phyloP scores from a whole-genome alignment of 1,140 invertebrate genomes.

The Drosophila melanica region DNA sequence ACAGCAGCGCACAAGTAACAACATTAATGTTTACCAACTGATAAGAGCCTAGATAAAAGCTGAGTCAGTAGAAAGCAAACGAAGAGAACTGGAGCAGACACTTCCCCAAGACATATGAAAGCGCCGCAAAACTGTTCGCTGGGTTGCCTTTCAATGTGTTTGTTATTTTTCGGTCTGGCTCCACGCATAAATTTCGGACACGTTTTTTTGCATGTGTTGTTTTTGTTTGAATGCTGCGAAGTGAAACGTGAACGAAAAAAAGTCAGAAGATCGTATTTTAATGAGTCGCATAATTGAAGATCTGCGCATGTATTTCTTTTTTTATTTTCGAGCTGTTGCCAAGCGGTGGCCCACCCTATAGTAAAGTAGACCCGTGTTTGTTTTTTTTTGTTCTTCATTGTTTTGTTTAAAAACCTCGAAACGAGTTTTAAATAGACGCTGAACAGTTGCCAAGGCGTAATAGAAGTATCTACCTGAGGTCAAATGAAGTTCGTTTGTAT shows the following conservation, averaged over 20 bases:
- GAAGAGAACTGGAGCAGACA: not conserved
- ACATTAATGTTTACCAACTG: conserved; percentile 1
- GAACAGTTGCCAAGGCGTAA: conserved; percentile 61
- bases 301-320: conserved; percentile 6
- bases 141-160: conserved; percentile 12
- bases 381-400: conserved; percentile 14
- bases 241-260: conserved; percentile 32
- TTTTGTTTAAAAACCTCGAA: conserved; percentile 49
- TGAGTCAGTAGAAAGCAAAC: not conserved
- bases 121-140: conserved; percentile 10
- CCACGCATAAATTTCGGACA: conserved; percentile 23
- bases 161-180: not conserved
- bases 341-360: conserved; percentile 48
- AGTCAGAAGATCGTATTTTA: conserved; percentile 3
- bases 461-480: conserved; percentile 66
- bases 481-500: conserved; percentile 46
- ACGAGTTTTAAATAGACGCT: conserved; percentile 64
- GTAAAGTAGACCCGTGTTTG: conserved; percentile 28
- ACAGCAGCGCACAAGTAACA: not conserved
- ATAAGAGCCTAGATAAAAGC: conserved; percentile 20
- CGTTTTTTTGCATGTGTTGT: conserved; percentile 17
- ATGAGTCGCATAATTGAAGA: conserved; percentile 51
- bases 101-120: not conserved
- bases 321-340: conserved; percentile 58
- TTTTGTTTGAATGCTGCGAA: conserved; percentile 16